Evolutionary conservation across 2,113 vertebrate species (phyloP).

Genomic region (Boleophthalmus pectinirostris): DNA sequence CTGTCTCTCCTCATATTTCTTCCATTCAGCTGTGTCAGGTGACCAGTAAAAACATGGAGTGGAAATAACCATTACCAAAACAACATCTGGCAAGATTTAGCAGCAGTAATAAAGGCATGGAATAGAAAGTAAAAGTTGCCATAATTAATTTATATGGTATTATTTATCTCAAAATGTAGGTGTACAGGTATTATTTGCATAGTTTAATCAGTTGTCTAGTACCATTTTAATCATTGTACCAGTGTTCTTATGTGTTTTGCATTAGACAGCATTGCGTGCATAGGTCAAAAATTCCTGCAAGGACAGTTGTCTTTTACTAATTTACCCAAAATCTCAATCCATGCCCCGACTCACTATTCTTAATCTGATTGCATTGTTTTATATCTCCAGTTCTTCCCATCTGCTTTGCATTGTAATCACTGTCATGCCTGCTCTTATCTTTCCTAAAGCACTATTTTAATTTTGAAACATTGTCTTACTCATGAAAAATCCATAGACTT

Average conservation of each 20-base stretch:
- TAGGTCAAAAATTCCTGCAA: constrained; percentile 9
- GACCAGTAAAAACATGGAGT: constrained; percentile 4
- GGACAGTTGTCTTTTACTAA: constrained; percentile 24
- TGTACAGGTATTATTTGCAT: neutral
- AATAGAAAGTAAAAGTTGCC: neutral
- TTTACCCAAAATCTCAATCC: constrained; percentile 17
- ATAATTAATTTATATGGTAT: neutral
- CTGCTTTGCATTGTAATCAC: constrained; percentile 24
- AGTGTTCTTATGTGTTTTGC: neutral
- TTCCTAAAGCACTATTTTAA: neutral
- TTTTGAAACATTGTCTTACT: neutral
- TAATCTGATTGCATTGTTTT: constrained; percentile 41
- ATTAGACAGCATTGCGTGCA: neutral
- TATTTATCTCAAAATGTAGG: neutral
- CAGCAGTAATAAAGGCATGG: neutral
- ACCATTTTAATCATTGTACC: too few species aligned
- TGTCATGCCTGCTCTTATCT: neutral
- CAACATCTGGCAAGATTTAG: neutral
- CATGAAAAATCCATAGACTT: neutral
- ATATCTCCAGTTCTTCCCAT: constrained; percentile 10
- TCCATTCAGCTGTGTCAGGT: constrained; percentile 1
- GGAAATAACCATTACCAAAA: constrained; percentile 8
- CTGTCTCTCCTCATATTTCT: constrained; percentile 6
- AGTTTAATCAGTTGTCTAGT: neutral
- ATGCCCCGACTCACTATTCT: neutral